Evolutionary conservation across 2,113 vertebrate species (phyloP).

Genomic region (Ancistrus triradiatus): DNA sequence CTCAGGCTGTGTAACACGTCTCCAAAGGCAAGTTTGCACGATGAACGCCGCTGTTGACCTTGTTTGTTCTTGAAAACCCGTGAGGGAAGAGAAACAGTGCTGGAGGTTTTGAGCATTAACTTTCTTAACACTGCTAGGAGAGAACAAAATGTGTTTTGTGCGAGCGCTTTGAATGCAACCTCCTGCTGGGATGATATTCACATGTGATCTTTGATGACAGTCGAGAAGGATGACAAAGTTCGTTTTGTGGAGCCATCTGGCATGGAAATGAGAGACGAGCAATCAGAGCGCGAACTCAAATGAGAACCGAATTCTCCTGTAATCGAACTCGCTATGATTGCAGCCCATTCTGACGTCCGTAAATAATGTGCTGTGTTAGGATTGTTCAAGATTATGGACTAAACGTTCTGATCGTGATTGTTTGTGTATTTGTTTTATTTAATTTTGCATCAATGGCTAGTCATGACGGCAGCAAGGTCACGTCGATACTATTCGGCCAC

Average conservation of each 20-base stretch:
- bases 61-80: slow-evolving; percentile 43
- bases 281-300: slow-evolving; percentile 33
- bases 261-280: slow-evolving; percentile 55
- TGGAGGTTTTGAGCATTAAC: slow-evolving; percentile 29
- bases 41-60: slow-evolving; percentile 6
- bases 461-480: too few species aligned
- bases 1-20: slow-evolving; percentile 36
- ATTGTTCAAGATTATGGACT: too few species aligned
- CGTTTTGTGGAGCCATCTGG: slow-evolving; percentile 82
- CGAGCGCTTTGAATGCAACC: slow-evolving; percentile 49
- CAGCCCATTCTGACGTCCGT: not conserved
- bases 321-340: slow-evolving; percentile 59
- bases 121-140: slow-evolving; percentile 26
- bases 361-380: too few species aligned
- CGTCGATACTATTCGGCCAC: too few species aligned
- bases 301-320: not conserved
- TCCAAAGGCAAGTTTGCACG: slow-evolving; percentile 38
- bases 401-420: too few species aligned
- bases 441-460: too few species aligned
- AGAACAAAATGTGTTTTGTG: slow-evolving; percentile 23
- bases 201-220: slow-evolving; percentile 53
- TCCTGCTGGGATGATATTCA: slow-evolving; percentile 47
- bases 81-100: slow-evolving; percentile 25
- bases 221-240: slow-evolving; percentile 73
- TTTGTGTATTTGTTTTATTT: too few species aligned